Percentiles rank a stretch among this genome's conserved stretches.
Conservation (phyloP, 1,140 invertebrate genomes). For the Diabrotica undecimpunctata region DNA sequence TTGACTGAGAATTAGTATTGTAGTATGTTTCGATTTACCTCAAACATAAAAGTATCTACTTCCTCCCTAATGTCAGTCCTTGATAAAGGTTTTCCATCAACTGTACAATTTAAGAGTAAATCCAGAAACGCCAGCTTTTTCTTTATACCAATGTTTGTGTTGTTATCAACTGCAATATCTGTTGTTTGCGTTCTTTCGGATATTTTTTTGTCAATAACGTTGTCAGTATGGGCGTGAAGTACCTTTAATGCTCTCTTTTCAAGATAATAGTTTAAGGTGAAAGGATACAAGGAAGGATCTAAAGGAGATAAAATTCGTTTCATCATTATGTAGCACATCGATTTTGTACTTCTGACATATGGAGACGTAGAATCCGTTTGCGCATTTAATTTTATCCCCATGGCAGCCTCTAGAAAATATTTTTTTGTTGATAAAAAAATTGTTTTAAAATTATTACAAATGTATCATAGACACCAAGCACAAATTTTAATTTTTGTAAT, state of each 20-base stretch:
- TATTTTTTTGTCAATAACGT: conserved; percentile 37
- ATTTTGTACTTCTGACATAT: conserved; percentile 69
- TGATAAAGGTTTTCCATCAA: conserved; percentile 55
- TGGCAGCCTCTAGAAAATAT: conserved; percentile 57
- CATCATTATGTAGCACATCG: conserved; percentile 47
- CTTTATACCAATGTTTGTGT: conserved; percentile 45
- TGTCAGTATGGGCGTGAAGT: conserved; percentile 48
- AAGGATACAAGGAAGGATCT: conserved; percentile 23
- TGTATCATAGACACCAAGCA: no score
- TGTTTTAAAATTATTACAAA: no score
- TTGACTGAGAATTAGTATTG: no score
- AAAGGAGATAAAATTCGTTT: conserved; percentile 47
- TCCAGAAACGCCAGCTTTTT: conserved; percentile 70
- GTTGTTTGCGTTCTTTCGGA: conserved; percentile 17
- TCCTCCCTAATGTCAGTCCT: conserved; percentile 73
- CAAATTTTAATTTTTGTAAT: no score
- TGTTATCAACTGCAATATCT: conserved; percentile 24
- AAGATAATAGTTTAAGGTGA: conserved; percentile 27
- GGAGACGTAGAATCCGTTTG: conserved; percentile 66
- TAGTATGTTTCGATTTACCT: conserved; percentile 55
- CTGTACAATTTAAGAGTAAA: conserved; percentile 61
- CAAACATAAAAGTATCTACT: conserved; percentile 83
- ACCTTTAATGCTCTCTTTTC: conserved; percentile 53
- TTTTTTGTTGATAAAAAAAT: no score
- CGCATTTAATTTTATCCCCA: conserved; percentile 64